Evolutionary conservation across 2,113 vertebrate species (phyloP).

Genomic region (Megaptera novaeangliae): DNA sequence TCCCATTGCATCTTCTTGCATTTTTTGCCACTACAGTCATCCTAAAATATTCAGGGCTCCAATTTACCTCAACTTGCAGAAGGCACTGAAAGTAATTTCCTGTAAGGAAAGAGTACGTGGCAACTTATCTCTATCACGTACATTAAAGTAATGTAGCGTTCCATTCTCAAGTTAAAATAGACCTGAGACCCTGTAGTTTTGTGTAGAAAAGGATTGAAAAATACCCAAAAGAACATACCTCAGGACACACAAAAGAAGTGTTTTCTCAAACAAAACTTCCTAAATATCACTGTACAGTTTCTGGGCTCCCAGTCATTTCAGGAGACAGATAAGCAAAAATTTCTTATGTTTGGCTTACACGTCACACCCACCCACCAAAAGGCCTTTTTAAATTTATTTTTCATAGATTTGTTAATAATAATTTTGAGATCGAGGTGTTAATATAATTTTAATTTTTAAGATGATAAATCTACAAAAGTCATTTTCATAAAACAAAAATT

Average conservation of each 20-base stretch:
- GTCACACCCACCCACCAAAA: neutral
- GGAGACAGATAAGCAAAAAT: neutral
- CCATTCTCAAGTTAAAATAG: constrained; percentile 41
- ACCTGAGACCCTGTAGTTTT: neutral
- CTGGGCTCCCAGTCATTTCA: neutral
- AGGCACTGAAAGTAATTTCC: constrained; percentile 29
- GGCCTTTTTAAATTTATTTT: neutral
- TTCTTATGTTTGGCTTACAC: neutral
- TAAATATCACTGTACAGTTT: neutral
- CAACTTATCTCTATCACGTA: neutral
- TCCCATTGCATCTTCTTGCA: neutral
- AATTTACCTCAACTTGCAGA: constrained; percentile 59
- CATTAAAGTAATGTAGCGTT: constrained; percentile 20
- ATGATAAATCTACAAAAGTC: neutral
- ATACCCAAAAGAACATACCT: neutral
- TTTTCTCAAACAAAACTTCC: neutral
- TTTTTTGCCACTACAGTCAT: neutral
- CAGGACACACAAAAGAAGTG: neutral
- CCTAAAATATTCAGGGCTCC: constrained; percentile 28
- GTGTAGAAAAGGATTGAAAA: neutral
- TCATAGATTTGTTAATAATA: neutral
- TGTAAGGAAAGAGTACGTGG: constrained; percentile 5
- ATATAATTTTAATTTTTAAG: neutral
- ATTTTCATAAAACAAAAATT: constrained; percentile 33
- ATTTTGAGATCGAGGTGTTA: neutral